These are phyloP conservation scores for Oryctes rhinoceros DNA, from an alignment of 1,140 invertebrate species.

Conservation along the genomic window DNA sequence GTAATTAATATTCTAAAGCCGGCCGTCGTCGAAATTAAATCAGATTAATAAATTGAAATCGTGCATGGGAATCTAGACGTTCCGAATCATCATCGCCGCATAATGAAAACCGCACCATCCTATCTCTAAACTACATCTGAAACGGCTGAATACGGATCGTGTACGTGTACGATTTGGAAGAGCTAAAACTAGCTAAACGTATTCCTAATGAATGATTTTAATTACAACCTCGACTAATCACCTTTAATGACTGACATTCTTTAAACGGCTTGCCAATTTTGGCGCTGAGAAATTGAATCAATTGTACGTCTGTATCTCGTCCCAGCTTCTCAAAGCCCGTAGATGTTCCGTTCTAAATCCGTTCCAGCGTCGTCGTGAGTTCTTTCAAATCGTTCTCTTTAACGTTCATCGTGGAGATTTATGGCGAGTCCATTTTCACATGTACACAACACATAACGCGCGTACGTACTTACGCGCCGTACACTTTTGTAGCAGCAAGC, in stretches of 20 bases:
- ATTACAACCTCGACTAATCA: constrained; percentile 24
- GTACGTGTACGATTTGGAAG: not conserved
- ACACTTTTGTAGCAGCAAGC: constrained; percentile 3
- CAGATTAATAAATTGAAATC: constrained; percentile 33
- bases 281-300: constrained; percentile 18
- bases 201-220: constrained; percentile 26
- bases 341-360: not conserved
- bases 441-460: not conserved
- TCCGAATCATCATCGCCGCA: not conserved
- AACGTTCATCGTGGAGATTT: constrained; percentile 10
- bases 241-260: constrained; percentile 33
- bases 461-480: not conserved
- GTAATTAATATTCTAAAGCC: constrained; percentile 10
- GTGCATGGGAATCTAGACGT: not conserved
- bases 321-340: not conserved
- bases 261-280: constrained; percentile 4
- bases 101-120: constrained; percentile 5
- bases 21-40: constrained; percentile 16
- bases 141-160: not conserved
- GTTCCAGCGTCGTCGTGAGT: not conserved
- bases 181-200: not conserved
- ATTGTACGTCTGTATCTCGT: not conserved
- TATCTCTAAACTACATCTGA: not conserved
- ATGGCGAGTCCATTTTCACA: constrained; percentile 1
- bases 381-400: not conserved